Conservation (phyloP, 2,888 invertebrate genomes). For the Drosophila melanocephala region DNA sequence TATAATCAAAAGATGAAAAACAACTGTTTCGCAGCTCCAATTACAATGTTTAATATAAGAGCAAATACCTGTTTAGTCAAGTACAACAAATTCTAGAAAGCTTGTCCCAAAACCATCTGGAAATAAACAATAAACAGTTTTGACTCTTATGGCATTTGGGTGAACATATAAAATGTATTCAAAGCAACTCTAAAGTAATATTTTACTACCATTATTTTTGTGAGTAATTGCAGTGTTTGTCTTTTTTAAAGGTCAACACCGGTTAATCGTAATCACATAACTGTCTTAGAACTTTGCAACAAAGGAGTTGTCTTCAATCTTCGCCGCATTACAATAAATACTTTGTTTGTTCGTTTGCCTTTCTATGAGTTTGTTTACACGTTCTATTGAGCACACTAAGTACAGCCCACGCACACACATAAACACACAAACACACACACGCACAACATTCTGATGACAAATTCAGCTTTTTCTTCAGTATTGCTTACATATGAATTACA, state of each 20-base stretch:
- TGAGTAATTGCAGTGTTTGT: not conserved
- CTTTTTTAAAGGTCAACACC: not conserved
- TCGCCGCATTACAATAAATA: not conserved
- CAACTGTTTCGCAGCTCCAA: not conserved
- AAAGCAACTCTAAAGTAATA: not conserved
- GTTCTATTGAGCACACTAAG: slow-evolving; percentile 27
- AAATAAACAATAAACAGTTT: not conserved
- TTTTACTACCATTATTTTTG: not conserved
- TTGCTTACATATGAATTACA: slow-evolving; percentile 25
- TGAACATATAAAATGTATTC: not conserved
- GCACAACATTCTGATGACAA: slow-evolving; percentile 40
- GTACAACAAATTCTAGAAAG: not conserved
- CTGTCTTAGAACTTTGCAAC: not conserved
- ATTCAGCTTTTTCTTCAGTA: not conserved
- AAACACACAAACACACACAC: not conserved
- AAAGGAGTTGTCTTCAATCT: not conserved
- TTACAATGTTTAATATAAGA: not conserved
- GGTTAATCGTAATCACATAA: slow-evolving; percentile 2
- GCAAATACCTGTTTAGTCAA: not conserved
- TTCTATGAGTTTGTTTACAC: slow-evolving; percentile 20
- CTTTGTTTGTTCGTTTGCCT: not conserved
- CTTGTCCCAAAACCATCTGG: not conserved
- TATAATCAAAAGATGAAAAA: too few species aligned
- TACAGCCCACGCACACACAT: slow-evolving; percentile 28
- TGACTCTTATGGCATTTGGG: not conserved